These are phyloP conservation scores for Trachurus trachurus DNA, from an alignment of 2,797 vertebrate species.

Conservation along the genomic window DNA sequence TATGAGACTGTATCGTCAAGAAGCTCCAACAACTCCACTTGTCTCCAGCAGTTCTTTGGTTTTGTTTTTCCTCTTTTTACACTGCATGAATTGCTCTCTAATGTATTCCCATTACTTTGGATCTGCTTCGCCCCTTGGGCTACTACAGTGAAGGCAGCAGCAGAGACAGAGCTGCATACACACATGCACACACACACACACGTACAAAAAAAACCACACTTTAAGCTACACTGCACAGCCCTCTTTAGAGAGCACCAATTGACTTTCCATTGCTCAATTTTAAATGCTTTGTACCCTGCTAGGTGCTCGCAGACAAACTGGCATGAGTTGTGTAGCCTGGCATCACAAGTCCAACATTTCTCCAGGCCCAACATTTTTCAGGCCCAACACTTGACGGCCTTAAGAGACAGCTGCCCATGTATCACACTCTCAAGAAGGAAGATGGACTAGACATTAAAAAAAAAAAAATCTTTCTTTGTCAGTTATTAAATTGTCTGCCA, in stretches of 20 bases:
- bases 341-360: constrained; percentile 58
- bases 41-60: constrained; percentile 80
- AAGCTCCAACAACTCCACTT: constrained; percentile 74
- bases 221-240: constrained; percentile 63
- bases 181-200: constrained; percentile 48
- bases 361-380: constrained; percentile 43
- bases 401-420: constrained; percentile 41
- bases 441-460: constrained; percentile 26
- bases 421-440: constrained; percentile 32
- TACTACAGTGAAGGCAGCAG: constrained; percentile 72
- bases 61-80: constrained; percentile 80
- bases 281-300: constrained; percentile 76
- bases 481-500: constrained; percentile 46
- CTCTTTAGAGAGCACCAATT: constrained; percentile 71
- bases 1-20: constrained; percentile 67
- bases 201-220: constrained; percentile 40
- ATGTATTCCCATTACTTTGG: constrained; percentile 86
- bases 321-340: constrained; percentile 68
- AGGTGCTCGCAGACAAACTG: constrained; percentile 76
- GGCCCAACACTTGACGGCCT: constrained; percentile 41
- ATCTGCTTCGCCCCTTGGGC: constrained; percentile 81
- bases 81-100: constrained; percentile 83
- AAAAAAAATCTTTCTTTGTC: constrained; percentile 40
- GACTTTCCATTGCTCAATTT: constrained; percentile 81
- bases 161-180: constrained; percentile 56